A percentile compares a stretch with the other conserved stretches of the same genome.
Evolutionary conservation across 2,888 invertebrate genomes (phyloP).

Genomic region (Watsonalla cultraria): DNA sequence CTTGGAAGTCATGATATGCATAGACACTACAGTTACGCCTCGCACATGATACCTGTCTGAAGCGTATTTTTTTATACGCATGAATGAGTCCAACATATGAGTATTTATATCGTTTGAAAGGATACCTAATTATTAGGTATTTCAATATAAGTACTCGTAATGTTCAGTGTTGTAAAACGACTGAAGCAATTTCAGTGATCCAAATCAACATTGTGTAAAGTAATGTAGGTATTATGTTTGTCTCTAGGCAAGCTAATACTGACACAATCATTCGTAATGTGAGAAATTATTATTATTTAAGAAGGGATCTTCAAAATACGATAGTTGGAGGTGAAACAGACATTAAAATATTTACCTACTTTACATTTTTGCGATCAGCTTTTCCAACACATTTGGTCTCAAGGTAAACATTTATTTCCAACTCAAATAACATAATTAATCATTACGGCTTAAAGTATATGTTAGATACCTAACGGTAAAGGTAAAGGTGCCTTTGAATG

Average conservation of each 20-base stretch:
- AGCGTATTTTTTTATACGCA: constrained; percentile 32
- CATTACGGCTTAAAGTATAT: no score
- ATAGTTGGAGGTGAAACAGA: no score
- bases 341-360: no score
- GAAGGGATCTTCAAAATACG: no score
- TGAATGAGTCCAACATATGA: constrained; percentile 34
- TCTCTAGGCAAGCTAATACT: neutral
- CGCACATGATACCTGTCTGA: constrained; percentile 17
- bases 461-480: no score
- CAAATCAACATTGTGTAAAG: constrained; percentile 40
- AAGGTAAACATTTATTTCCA: no score
- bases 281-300: no score
- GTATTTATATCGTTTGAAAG: constrained; percentile 42
- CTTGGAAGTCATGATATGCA: constrained; percentile 34
- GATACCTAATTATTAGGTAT: constrained; percentile 24
- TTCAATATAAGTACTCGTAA: constrained; percentile 18
- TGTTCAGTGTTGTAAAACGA: constrained; percentile 12
- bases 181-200: constrained; percentile 41
- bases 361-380: no score
- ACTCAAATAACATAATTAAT: no score
- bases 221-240: neutral
- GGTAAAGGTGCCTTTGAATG: no score
- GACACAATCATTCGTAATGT: neutral
- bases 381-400: no score
- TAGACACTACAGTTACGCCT: constrained; percentile 2